Percentiles rank a stretch among this genome's conserved stretches.
Conservation (phyloP, 2,113 vertebrate genomes). For the Uria aalge region DNA sequence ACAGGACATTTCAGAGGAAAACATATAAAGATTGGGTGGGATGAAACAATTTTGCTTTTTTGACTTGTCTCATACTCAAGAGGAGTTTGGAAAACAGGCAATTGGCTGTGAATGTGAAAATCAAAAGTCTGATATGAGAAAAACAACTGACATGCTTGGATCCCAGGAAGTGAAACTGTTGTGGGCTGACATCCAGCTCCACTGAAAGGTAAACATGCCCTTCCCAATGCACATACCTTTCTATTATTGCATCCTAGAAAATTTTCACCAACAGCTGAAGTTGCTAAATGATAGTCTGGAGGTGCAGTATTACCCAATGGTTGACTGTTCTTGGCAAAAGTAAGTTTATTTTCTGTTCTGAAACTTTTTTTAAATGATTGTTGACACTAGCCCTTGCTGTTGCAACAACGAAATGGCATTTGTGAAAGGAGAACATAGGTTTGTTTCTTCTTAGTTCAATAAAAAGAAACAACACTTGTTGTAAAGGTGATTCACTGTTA, state of each 20-base stretch:
- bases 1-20: background rate
- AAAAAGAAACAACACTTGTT: background rate
- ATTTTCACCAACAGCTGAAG: background rate
- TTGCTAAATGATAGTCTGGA: background rate
- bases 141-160: background rate
- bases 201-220: conserved; percentile 27
- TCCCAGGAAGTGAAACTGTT: background rate
- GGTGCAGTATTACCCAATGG: background rate
- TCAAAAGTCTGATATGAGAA: background rate
- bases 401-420: background rate
- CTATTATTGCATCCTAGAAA: conserved; percentile 24
- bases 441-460: background rate
- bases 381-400: background rate
- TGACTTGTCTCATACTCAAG: background rate
- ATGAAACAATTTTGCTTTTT: background rate
- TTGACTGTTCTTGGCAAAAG: background rate
- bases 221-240: conserved; percentile 28
- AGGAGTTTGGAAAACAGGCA: background rate
- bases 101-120: background rate
- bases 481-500: background rate
- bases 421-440: background rate
- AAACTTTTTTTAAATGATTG: background rate
- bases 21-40: background rate
- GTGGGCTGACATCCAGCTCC: background rate
- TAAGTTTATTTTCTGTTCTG: background rate